These are phyloP conservation scores for Erannis defoliaria DNA, from an alignment of 2,888 invertebrate genomes.

Conservation along the genomic window DNA sequence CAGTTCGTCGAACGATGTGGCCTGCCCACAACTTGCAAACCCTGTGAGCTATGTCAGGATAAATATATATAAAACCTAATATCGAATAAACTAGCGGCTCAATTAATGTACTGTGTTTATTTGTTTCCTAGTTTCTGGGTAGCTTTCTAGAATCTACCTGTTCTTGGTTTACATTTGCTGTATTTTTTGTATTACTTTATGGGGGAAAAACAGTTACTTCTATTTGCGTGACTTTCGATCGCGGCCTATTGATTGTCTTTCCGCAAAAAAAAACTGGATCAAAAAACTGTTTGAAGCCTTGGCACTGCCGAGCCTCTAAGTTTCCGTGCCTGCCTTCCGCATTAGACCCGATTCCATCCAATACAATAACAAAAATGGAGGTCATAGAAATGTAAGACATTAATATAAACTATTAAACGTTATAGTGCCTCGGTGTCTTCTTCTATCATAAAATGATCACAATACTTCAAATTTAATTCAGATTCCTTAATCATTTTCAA, in stretches of 20 bases:
- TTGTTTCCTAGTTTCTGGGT: background rate
- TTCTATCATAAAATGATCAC: too few species aligned
- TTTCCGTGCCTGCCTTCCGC: conserved; percentile 34
- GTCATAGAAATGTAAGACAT: background rate
- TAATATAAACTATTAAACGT: too few species aligned
- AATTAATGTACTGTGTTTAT: background rate
- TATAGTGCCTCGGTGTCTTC: too few species aligned
- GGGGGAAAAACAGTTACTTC: conserved; percentile 10
- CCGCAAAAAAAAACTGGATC: conserved; percentile 28
- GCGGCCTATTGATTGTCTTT: conserved; percentile 13
- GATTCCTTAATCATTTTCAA: too few species aligned
- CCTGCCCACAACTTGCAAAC: too few species aligned
- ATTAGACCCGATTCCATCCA: conserved; percentile 7
- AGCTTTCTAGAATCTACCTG: background rate
- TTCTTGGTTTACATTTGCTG: background rate
- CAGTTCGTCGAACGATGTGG: too few species aligned
- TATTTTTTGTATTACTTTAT: background rate
- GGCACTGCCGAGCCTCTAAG: conserved; percentile 17
- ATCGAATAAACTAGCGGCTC: background rate
- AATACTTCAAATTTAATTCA: too few species aligned
- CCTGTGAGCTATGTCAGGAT: background rate
- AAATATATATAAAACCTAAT: background rate
- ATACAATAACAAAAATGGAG: background rate
- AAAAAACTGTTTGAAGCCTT: conserved; percentile 32
- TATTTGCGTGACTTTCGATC: conserved; percentile 18